A percentile compares a stretch with the other conserved stretches of the same genome.
Conservation (phyloP, 2,113 vertebrate genomes). For the Leptosomus discolor region DNA sequence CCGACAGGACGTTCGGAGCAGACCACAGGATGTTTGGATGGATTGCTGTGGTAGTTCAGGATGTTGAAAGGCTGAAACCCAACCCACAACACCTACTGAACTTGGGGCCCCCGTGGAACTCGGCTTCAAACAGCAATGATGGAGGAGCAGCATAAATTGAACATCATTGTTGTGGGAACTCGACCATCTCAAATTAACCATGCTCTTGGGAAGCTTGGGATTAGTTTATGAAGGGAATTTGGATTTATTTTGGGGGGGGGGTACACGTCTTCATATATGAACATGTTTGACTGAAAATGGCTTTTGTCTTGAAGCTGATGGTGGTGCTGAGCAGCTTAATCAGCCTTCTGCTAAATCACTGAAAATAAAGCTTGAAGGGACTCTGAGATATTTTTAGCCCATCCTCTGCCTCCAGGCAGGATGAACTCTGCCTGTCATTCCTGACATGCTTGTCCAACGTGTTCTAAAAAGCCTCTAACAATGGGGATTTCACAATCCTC, state of each 20-base stretch:
- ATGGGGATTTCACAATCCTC: conserved; percentile 6
- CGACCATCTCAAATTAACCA: neutral
- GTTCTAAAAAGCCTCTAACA: neutral
- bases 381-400: neutral
- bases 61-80: neutral
- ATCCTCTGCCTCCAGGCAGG: neutral
- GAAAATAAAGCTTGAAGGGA: neutral
- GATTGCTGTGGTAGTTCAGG: neutral
- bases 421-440: neutral
- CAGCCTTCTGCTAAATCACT: neutral
- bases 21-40: neutral
- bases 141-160: neutral
- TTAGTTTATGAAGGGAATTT: neutral
- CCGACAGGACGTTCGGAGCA: neutral
- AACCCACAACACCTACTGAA: neutral
- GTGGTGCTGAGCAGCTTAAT: neutral
- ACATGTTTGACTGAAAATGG: neutral
- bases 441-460: neutral
- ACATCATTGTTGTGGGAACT: neutral
- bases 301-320: conserved; percentile 7
- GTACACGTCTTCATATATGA: accelerated
- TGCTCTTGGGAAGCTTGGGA: neutral
- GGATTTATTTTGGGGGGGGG: no score
- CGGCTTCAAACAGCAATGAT: neutral
- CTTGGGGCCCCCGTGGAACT: accelerated